Evolutionary conservation across 2,797 vertebrate species (phyloP), one percentile per base, ranked within the genome.

Genomic region (Eleutherodactylus coqui): DNA sequence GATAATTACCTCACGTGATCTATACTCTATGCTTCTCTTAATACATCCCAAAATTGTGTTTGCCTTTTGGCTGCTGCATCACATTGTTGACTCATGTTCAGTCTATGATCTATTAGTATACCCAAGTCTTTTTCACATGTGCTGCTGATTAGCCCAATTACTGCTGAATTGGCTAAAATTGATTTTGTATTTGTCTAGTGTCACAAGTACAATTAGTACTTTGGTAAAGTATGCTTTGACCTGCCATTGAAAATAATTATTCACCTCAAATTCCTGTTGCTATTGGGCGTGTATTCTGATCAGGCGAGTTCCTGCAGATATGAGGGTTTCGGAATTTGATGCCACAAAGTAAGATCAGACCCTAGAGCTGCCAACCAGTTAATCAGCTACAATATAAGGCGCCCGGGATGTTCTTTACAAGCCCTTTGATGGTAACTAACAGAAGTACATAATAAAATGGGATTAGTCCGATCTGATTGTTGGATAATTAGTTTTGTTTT

Each of bases 401-500:
- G 69, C 69, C 24, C 16, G 82, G 53, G 67, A 87, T 87, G 70
- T 60, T 10, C 51, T 84, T 84, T 72, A 86, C 81, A 75, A 84
- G 88, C 77, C 76, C 82, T 84, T 82, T 81, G 85, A 86, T 88
- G 62, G 49, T 77, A 75, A 85, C 84, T 87, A 85, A 85, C 82
- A 45, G 83, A 87, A 88, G 73, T 73, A 53, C 67, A 80, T 85
- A 86, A 88, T 89, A 84, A 77, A 88, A 85, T 67, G 62, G 78
- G 82, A 36, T 82, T 84, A 75, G 75, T 87, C 73, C 0, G 1
- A 88, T 88, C 83, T 64, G 47, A 88, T 86, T 84, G 72, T 84
- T 82, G 79, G 84, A 86, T 89, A 88, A 47, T 88, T 88, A 87
- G 87, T 88, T 82, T 88, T 84, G 58, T 88, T 89, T 89, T 89